phyloP scores from a whole-genome alignment of 2,113 vertebrate species.

The Esox niger region DNA sequence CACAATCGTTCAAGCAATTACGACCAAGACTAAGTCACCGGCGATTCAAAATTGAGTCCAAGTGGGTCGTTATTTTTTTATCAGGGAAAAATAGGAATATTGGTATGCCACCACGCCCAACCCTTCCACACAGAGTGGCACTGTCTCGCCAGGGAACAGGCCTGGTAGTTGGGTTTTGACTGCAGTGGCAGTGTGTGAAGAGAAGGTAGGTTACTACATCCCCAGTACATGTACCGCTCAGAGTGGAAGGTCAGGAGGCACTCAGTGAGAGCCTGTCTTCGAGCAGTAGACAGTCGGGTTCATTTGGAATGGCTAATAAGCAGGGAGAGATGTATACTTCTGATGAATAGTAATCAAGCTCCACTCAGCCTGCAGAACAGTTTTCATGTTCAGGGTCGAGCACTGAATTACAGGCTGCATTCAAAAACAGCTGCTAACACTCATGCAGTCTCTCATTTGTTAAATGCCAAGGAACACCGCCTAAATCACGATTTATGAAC shows the following conservation, averaged over 20 bases:
- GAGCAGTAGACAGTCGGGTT: neutral
- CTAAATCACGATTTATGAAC: neutral
- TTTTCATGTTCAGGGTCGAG: neutral
- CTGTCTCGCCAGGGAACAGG: slow-evolving; percentile 4
- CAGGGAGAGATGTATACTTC: neutral
- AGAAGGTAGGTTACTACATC: neutral
- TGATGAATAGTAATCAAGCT: neutral
- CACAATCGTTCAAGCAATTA: too few species aligned
- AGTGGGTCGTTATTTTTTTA: too few species aligned
- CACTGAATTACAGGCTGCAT: neutral
- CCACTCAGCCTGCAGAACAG: neutral
- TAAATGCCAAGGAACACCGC: neutral
- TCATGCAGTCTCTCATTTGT: neutral
- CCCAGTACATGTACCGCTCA: neutral
- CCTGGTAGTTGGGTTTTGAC: neutral
- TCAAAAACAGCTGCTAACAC: slow-evolving; percentile 4
- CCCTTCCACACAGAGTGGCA: neutral
- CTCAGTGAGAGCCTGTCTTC: neutral
- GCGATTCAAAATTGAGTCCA: too few species aligned
- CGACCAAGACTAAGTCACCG: too few species aligned
- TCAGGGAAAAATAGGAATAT: too few species aligned
- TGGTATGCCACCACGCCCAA: neutral
- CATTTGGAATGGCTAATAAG: neutral
- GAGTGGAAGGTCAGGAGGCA: neutral
- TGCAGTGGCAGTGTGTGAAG: slow-evolving; percentile 1